Conservation (phyloP, 53 echinoderm and acorn worm species). For the Zoroaster sp. region DNA sequence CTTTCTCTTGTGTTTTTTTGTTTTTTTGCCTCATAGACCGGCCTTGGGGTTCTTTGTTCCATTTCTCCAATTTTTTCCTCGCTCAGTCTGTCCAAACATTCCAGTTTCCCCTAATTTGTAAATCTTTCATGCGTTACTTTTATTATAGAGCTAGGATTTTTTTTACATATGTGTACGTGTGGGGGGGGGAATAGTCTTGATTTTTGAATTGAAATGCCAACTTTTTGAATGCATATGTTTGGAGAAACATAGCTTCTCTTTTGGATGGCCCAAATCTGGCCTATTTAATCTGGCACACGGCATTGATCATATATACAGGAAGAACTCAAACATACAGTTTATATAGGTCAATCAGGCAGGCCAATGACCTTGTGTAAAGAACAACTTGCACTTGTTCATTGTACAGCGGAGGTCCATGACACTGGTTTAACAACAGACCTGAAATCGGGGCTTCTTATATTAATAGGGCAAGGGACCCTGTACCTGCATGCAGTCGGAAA, state of each 20-base stretch:
- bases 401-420: constrained; percentile 37
- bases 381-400: constrained; percentile 56
- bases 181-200: no score
- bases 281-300: constrained; percentile 43
- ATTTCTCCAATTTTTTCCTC: no score
- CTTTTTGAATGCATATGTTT: not conserved
- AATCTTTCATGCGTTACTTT: no score
- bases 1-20: no score
- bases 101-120: no score
- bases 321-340: constrained; percentile 29
- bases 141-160: no score
- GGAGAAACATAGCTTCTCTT: not conserved
- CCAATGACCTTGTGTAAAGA: constrained; percentile 41
- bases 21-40: no score
- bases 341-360: constrained; percentile 56
- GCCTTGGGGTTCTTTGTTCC: no score
- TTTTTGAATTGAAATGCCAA: no score
- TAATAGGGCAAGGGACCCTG: not conserved
- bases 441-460: not conserved
- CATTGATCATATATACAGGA: constrained; percentile 13
- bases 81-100: no score
- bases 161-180: no score
- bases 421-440: constrained; percentile 10
- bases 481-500: no score
- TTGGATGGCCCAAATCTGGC: constrained; percentile 30